Evolutionary conservation across 2,888 invertebrate genomes (phyloP).

Genomic region (Deroplatys truncata): DNA sequence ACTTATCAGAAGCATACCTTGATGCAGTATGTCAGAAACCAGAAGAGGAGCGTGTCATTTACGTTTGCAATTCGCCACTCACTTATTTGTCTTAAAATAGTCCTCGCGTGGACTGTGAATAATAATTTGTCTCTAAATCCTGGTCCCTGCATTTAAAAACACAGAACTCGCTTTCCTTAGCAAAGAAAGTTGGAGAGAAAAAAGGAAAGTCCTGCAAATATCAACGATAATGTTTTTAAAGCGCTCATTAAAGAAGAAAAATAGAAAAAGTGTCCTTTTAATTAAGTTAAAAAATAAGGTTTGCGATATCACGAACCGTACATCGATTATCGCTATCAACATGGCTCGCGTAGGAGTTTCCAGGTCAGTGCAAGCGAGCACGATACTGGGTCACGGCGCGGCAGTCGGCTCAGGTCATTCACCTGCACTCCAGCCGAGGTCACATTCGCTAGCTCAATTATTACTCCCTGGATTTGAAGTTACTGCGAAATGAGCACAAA

Average conservation of each 20-base stretch:
- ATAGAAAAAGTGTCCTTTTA: neutral
- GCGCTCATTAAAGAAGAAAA: neutral
- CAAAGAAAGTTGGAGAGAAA: neutral
- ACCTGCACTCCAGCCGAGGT: constrained; percentile 10
- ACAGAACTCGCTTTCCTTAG: neutral
- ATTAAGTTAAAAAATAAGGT: neutral
- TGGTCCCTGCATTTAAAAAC: too few relatives aligned
- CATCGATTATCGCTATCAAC: neutral
- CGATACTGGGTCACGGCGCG: neutral
- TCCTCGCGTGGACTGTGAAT: too few relatives aligned
- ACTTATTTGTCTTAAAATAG: too few relatives aligned
- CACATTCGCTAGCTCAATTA: neutral
- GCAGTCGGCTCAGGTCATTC: constrained; percentile 7
- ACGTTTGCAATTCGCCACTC: too few relatives aligned
- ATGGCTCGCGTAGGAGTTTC: neutral
- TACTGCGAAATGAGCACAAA: neutral
- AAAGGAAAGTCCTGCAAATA: neutral
- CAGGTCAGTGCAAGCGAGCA: neutral
- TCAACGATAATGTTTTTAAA: too few relatives aligned
- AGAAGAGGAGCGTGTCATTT: too few relatives aligned
- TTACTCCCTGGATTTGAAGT: neutral
- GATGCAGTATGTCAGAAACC: too few relatives aligned
- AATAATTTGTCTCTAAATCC: too few relatives aligned
- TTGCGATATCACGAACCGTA: neutral
- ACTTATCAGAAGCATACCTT: too few relatives aligned